These are phyloP conservation scores for Coregonus suidteri DNA, from an alignment of 2,797 vertebrate genomes.

Conservation along the genomic window DNA sequence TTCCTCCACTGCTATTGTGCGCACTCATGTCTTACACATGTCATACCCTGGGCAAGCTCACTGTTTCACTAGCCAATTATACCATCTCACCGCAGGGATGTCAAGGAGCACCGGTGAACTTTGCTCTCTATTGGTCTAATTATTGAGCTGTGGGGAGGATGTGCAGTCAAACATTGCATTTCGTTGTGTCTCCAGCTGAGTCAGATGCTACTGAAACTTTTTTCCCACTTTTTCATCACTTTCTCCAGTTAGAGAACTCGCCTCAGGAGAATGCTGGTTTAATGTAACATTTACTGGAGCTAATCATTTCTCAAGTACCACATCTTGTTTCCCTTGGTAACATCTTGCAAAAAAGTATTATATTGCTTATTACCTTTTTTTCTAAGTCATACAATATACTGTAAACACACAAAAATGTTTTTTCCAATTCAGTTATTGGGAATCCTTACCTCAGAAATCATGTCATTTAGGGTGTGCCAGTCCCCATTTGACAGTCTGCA, in stretches of 20 bases:
- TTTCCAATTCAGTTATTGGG: not conserved
- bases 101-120: conserved; percentile 12
- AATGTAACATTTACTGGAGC: not conserved
- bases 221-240: not conserved
- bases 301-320: not conserved
- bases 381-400: not conserved
- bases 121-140: conserved; percentile 16
- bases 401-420: not conserved
- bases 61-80: conserved; percentile 14
- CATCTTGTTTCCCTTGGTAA: not conserved
- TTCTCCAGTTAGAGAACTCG: not conserved
- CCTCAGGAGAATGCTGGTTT: not conserved
- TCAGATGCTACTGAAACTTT: not conserved
- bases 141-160: conserved; percentile 7
- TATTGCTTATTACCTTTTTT: not conserved
- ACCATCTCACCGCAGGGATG: not conserved
- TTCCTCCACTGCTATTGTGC: not conserved
- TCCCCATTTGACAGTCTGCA: not conserved
- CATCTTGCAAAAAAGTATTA: not conserved
- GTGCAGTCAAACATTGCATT: not conserved
- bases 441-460: not conserved
- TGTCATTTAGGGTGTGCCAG: not conserved
- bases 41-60: not conserved
- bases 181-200: not conserved
- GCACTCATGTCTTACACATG: not conserved